Evolutionary conservation across 2,797 vertebrate species (phyloP), one percentile per base, ranked within the genome.

Genomic region (Macrochelys suwanniensis): DNA sequence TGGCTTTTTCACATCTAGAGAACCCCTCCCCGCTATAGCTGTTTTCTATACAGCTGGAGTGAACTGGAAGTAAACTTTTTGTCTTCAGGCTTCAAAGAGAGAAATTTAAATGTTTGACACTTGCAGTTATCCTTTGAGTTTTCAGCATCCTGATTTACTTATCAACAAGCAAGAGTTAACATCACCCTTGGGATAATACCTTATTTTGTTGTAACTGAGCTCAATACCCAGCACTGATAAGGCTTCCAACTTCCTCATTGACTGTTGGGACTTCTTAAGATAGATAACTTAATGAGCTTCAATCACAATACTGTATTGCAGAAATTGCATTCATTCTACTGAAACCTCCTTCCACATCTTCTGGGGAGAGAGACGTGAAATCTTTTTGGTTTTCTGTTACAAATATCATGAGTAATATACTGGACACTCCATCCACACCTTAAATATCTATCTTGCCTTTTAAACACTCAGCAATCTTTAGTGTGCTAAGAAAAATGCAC

Each of bases 271-370:
- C 19, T 95, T 90, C 54, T 74, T 33, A 25, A 54, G 50, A 89
- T 11, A 89, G 53, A 71, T 2, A 82, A 9, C 45, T 91, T 33
- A 78, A 45, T 19, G 6, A 87, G 16, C 11, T 81, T 84, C 26
- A 84, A 26, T 49, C 80, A 57, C 15, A 74, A 95, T 49, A 42
- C 37, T 42, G 37, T 42, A 80, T 0, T 8, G 33, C 4, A 84
- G 49, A 86, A 83, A 81, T 21, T 13, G 61, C 17, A 84, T 25
- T 37, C 49, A 80, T 71, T 10, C 26, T 74, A 31, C 71, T 7
- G 5, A 42, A 71, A 71, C 21, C 5, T 42, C 3, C 1, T 19
- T 59, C 50, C 9, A 76, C 0, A 0, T 2, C 28, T 79, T 61
- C 47, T 3, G 3, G 47, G 85, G 51, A 82, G 4, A 23, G 0